Percentiles rank a stretch among this genome's conserved stretches.
phyloP scores from a whole-genome alignment of 1,140 invertebrate species.

The Trichonephila inaurata region DNA sequence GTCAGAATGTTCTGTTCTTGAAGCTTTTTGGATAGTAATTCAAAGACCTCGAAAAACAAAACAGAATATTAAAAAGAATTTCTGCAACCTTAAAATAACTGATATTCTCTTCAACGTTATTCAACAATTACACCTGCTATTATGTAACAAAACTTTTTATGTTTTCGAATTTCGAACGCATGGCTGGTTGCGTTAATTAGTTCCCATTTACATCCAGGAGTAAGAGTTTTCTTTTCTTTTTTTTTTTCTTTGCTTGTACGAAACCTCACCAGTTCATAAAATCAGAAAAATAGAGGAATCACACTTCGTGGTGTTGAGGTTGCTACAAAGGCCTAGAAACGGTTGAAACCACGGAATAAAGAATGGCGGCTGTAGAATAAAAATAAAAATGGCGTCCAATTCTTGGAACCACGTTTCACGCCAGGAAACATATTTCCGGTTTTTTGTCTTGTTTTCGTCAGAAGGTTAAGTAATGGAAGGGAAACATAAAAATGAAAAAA shows the following conservation, averaged over 20 bases:
- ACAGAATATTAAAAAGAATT: not conserved
- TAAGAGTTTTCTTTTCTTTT: not conserved
- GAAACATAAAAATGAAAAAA: not conserved
- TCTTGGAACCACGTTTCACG: conserved; percentile 19
- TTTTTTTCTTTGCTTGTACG: not conserved
- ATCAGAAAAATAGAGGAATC: conserved; percentile 21
- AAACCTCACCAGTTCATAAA: not conserved
- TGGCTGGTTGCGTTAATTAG: not conserved
- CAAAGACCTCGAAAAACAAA: not conserved
- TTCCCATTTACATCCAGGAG: not conserved
- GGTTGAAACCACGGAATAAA: not conserved
- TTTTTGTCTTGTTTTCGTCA: conserved; percentile 33
- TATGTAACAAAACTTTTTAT: not conserved
- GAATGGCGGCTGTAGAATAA: not conserved
- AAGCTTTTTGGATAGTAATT: not conserved
- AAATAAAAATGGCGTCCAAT: conserved; percentile 30
- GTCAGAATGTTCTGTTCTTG: not conserved
- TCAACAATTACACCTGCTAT: conserved; percentile 22
- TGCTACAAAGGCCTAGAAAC: not conserved
- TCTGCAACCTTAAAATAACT: not conserved
- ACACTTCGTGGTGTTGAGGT: conserved; percentile 15
- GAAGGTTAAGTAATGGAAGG: conserved; percentile 14
- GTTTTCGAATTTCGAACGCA: not conserved
- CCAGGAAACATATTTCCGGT: conserved; percentile 29
- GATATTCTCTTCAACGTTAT: not conserved